Base-by-base conservation (phyloP, 2,888 invertebrate genomes). In the Endomychus coccineus region DNA sequence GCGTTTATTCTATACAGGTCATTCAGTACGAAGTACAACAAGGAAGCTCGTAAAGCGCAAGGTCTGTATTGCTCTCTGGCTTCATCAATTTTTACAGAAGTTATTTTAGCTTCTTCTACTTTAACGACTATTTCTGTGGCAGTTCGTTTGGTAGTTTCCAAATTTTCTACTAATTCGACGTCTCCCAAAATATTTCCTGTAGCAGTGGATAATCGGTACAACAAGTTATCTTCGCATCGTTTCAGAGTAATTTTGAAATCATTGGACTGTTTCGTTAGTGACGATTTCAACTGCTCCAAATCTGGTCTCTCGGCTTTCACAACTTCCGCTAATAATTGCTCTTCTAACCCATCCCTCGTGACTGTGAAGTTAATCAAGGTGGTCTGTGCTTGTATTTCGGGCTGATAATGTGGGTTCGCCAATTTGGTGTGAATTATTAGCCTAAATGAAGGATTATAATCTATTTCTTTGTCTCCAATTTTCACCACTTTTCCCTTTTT, bases 351-450 rank as follows among this genome's bases (percentile, higher is more conserved):
- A 62, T 94, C 91, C 55, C 80, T 77, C 0, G 94, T 95, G 2
- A 95, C 94, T 2, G 94, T 94, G 56, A 95, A 95, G 67, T 95
- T 94, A 43, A 95, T 92, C 10, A 95, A 73, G 1, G 94, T 94
- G 4, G 91, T 86, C 68, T 95, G 94, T 0, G 94, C 94, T 66
- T 95, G 94, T 79, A 94, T 87, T 68, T 95, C 94, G 0, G 94
- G 94, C 59, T 94, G 90, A 61, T 92, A 95, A 68, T 94, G 94
- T 0, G 94, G 94, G 69, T 95, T 95, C 1, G 89, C 91, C 42
- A 95, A 67, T 66, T 95, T 95, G 0, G 94, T 94, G 61, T 95
- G 94, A 1, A 95, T 63, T 44, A 95, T 79, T 3, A 95, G 69
- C 6, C 83, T 76, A 68, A 95, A 95, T 28, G 70, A 73, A 0